Evolutionary conservation across 2,113 vertebrate genomes (phyloP).

Genomic region (Phyllostomus discolor): DNA sequence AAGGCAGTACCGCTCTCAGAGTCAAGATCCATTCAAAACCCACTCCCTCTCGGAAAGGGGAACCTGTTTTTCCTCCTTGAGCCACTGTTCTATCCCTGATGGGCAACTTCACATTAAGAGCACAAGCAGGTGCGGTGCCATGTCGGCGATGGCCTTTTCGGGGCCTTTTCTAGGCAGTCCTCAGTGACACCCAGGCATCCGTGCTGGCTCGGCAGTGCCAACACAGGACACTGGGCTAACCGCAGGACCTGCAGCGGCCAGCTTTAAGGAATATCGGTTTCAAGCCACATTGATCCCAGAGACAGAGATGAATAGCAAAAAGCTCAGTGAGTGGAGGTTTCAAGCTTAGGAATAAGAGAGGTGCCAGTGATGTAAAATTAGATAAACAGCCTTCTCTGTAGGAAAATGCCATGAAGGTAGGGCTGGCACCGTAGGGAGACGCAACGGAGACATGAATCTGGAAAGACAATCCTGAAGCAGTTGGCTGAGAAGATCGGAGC

Average conservation of each 20-base stretch:
- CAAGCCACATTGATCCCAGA: not conserved
- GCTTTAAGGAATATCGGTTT: not conserved
- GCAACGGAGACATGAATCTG: not conserved
- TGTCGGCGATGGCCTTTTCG: rapidly evolving
- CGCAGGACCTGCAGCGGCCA: not conserved
- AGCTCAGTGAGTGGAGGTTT: not conserved
- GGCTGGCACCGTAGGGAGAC: not conserved
- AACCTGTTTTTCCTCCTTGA: not conserved
- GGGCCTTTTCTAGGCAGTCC: not conserved
- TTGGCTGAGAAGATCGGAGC: not conserved
- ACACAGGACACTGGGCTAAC: not conserved
- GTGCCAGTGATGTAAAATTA: not conserved
- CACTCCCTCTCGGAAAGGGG: not conserved
- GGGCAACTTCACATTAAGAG: not conserved
- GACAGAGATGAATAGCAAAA: not conserved
- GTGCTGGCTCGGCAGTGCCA: not conserved
- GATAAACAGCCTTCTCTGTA: conserved; percentile 2
- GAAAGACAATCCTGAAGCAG: not conserved
- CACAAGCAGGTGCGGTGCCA: not conserved
- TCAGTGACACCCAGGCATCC: not conserved
- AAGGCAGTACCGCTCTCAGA: conserved; percentile 17
- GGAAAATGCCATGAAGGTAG: not conserved
- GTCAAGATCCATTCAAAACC: conserved; percentile 14
- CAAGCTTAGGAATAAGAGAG: not conserved
- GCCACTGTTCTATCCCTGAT: not conserved